A percentile compares a stretch with the other conserved stretches of the same genome.
Evolutionary conservation across 2,888 invertebrate genomes (phyloP).

Genomic region (Epinotia bilunana): DNA sequence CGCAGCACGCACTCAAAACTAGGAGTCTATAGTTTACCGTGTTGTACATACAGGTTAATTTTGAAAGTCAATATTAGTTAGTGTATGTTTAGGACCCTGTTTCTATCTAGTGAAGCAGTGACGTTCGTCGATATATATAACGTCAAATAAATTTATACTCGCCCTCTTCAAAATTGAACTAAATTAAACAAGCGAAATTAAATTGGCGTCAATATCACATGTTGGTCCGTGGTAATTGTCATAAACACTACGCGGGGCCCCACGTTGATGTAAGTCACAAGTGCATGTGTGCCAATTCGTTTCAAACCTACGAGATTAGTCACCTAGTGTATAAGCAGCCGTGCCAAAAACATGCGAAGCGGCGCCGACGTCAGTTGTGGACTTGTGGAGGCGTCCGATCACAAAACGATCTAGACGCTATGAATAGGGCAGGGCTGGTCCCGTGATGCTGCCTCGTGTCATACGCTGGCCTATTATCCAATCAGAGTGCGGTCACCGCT

Average conservation of each 20-base stretch:
- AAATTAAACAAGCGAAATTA: constrained; percentile 62
- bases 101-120: not conserved
- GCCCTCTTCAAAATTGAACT: constrained; percentile 59
- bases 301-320: constrained; percentile 37
- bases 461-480: constrained; percentile 63
- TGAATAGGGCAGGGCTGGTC: constrained; percentile 49
- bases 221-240: constrained; percentile 47
- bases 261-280: constrained; percentile 19
- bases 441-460: constrained; percentile 46
- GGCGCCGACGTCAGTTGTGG: constrained; percentile 59
- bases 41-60: too few species aligned
- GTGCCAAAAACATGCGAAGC: constrained; percentile 63
- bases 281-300: constrained; percentile 22
- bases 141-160: constrained; percentile 35
- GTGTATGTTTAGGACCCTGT: not conserved
- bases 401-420: constrained; percentile 54
- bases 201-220: constrained; percentile 54
- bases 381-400: constrained; percentile 53
- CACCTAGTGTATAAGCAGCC: constrained; percentile 56
- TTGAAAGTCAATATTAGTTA: not conserved
- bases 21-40: not conserved
- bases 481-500: constrained; percentile 69
- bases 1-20: not conserved
- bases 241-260: constrained; percentile 13
- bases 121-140: constrained; percentile 48